phyloP scores from a whole-genome alignment of 2,113 vertebrate species.

The Dendropsophus ebraccatus region DNA sequence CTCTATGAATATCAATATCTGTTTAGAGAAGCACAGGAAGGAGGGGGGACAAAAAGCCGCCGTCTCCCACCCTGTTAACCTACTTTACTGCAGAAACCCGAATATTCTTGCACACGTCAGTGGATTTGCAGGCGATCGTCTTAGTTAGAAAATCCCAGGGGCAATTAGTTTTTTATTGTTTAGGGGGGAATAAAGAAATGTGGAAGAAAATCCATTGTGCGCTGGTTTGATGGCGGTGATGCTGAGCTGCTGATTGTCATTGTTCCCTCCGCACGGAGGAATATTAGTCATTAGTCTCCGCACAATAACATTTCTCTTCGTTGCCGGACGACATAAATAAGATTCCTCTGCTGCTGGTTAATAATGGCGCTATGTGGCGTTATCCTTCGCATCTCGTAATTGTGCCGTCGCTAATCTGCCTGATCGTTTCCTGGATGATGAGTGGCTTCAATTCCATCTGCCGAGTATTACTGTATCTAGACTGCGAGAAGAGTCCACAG shows the following conservation, averaged over 20 bases:
- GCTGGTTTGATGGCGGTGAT: neutral
- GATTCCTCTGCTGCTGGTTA: neutral
- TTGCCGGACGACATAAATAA: neutral
- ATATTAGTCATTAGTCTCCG: neutral
- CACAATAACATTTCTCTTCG: neutral
- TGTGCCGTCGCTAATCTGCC: neutral
- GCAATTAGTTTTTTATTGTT: slow-evolving; percentile 33
- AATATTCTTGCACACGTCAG: slow-evolving; percentile 15
- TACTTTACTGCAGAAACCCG: slow-evolving; percentile 22
- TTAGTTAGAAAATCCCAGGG: slow-evolving; percentile 19
- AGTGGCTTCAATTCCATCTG: neutral
- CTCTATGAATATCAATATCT: slow-evolving; percentile 71
- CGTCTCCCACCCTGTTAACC: slow-evolving; percentile 15
- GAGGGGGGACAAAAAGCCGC: neutral
- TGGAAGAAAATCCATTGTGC: slow-evolving; percentile 7
- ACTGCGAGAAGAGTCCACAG: neutral
- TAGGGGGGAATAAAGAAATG: neutral
- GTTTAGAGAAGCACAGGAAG: neutral
- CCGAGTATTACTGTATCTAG: neutral
- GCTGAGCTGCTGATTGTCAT: neutral
- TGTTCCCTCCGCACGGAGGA: neutral
- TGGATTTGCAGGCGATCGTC: slow-evolving; percentile 5
- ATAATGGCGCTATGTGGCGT: neutral
- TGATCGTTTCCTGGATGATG: neutral
- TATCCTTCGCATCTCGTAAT: neutral